Evolutionary conservation across 2,113 vertebrate genomes (phyloP).

Genomic region (Sterrhoptilus dennistouni): DNA sequence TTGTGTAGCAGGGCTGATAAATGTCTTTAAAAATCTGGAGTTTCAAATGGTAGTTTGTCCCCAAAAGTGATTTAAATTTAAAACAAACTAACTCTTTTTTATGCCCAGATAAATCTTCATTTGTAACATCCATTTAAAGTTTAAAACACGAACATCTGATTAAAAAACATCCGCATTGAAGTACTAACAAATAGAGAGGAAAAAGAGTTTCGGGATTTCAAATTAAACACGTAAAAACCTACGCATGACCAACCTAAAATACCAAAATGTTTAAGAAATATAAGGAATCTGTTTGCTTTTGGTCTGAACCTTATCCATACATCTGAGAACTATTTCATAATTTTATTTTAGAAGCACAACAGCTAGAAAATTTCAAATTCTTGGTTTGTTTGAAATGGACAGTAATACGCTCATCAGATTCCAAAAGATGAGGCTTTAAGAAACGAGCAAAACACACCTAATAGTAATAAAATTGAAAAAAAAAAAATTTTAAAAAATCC

Average conservation of each 20-base stretch:
- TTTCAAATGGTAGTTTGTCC: not conserved
- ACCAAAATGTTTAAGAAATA: not conserved
- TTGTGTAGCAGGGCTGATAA: not conserved
- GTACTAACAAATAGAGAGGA: not conserved
- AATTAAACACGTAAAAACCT: not conserved
- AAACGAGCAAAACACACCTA: not conserved
- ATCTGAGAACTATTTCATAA: not conserved
- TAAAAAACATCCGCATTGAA: not conserved
- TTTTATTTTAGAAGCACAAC: not conserved
- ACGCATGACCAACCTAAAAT: not conserved
- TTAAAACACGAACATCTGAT: not conserved
- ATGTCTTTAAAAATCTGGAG: not conserved
- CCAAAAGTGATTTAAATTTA: not conserved
- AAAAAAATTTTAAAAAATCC: not conserved
- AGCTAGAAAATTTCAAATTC: not conserved
- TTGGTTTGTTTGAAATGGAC: not conserved
- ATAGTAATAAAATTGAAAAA: not conserved
- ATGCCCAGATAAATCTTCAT: not conserved
- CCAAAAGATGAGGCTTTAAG: not conserved
- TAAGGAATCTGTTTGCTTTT: not conserved
- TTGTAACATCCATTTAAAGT: not conserved
- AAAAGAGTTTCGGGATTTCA: not conserved
- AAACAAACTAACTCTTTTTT: not conserved
- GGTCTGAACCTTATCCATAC: not conserved
- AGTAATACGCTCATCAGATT: not conserved